Percentiles rank a stretch among this genome's conserved stretches.
phyloP scores from a whole-genome alignment of 2,113 vertebrate species.

The Chloropsis cyanopogon region DNA sequence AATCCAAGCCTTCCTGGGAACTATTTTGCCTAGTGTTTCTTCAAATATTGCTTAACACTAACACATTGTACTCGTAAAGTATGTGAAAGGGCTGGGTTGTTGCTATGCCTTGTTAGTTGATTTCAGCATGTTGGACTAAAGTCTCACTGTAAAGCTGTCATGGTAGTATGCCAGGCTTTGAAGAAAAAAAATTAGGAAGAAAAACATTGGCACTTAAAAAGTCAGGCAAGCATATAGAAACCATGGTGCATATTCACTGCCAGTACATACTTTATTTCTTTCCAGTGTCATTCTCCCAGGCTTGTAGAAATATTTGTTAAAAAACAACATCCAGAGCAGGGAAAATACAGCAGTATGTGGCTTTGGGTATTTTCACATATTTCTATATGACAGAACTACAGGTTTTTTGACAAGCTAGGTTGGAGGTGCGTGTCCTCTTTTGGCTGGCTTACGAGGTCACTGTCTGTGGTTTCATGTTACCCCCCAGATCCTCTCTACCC shows the following conservation, averaged over 20 bases:
- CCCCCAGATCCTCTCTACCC: neutral
- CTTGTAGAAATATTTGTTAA: neutral
- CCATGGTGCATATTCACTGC: neutral
- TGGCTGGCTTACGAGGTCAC: neutral
- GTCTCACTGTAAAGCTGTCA: constrained; percentile 25
- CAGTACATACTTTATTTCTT: neutral
- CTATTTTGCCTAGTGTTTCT: constrained; percentile 14
- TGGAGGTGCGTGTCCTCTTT: neutral
- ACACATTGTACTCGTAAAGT: neutral
- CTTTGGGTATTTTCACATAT: neutral
- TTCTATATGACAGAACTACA: neutral
- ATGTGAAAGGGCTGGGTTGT: neutral
- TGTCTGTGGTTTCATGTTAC: neutral
- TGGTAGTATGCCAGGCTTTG: constrained; percentile 21
- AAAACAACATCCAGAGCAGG: neutral
- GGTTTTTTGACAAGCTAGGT: neutral
- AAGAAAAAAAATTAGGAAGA: neutral
- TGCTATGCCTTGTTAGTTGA: constrained; percentile 2
- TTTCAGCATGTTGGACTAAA: neutral
- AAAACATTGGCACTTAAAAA: neutral
- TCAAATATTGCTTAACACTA: constrained; percentile 43
- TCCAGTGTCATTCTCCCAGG: neutral
- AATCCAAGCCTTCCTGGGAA: constrained; percentile 19
- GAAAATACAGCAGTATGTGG: neutral
- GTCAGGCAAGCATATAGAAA: neutral